Percentiles rank a stretch among this genome's conserved stretches.
Conservation (phyloP, 2,113 vertebrate genomes). For the Micromys minutus region DNA sequence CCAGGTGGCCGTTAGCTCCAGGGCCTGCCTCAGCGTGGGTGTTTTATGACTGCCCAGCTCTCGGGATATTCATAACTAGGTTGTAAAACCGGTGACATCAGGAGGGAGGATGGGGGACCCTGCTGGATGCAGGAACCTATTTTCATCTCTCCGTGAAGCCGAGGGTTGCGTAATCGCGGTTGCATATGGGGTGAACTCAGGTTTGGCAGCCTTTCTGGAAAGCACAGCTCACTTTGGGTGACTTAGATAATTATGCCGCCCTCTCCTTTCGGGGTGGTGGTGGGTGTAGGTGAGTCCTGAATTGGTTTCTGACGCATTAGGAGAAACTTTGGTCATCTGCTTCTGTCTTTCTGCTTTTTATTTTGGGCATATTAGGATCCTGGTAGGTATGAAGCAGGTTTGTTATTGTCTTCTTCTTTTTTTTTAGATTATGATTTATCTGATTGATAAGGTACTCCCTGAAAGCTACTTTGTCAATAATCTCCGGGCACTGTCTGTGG, state of each 20-base stretch:
- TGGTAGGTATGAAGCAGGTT: conserved; percentile 1
- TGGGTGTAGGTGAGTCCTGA: not conserved
- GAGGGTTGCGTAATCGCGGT: not conserved
- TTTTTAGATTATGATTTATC: conserved; percentile 97
- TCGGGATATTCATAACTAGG: not conserved
- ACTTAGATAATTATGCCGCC: not conserved
- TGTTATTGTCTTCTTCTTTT: conserved; percentile 51
- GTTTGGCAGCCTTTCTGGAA: not conserved
- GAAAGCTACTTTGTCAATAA: conserved; percentile 99
- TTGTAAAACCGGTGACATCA: not conserved
- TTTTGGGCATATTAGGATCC: not conserved
- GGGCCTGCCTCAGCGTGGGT: not conserved
- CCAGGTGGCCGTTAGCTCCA: not conserved
- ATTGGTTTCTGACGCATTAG: not conserved
- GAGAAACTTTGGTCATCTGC: conserved; percentile 9
- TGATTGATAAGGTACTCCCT: conserved; percentile 99
- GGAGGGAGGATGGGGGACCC: not conserved
- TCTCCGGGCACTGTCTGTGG: conserved; percentile 95
- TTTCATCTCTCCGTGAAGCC: not conserved
- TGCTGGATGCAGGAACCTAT: not conserved
- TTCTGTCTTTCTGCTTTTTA: conserved; percentile 20
- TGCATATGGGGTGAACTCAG: not conserved
- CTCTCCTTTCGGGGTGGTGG: not conserved
- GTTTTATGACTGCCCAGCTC: not conserved
- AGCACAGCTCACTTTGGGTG: not conserved